Evolutionary conservation across 2,888 invertebrate species (phyloP).

Genomic region (Taenaris catops): DNA sequence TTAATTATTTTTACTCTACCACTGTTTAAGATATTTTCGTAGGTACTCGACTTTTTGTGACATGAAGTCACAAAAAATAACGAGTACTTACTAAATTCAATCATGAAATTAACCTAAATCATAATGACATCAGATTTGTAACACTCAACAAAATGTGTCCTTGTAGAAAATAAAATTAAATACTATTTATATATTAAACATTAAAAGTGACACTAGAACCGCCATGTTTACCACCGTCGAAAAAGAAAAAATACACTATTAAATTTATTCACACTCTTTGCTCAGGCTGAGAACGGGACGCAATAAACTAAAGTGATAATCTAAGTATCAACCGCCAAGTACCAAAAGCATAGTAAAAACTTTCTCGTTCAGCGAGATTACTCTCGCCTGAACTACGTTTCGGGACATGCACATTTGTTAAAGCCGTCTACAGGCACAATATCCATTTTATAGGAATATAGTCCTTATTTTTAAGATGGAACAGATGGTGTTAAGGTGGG

Average conservation of each 20-base stretch:
- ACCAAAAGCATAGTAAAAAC: constrained; percentile 19
- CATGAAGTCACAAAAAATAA: too few species aligned
- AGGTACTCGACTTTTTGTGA: too few species aligned
- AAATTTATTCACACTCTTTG: constrained; percentile 8
- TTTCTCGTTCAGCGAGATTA: constrained; percentile 19
- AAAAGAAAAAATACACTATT: neutral
- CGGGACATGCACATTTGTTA: constrained; percentile 17
- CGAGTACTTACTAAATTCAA: too few species aligned
- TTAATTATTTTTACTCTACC: too few species aligned
- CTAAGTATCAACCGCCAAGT: constrained; percentile 16
- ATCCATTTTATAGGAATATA: constrained; percentile 9
- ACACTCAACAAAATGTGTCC: too few species aligned
- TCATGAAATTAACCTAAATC: too few species aligned
- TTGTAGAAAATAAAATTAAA: too few species aligned
- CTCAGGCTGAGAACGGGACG: constrained; percentile 4
- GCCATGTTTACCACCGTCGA: too few species aligned
- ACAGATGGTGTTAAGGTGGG: constrained; percentile 18
- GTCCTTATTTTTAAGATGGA: constrained; percentile 5
- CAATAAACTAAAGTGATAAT: constrained; percentile 19
- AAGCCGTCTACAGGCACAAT: constrained; percentile 6
- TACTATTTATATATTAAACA: too few species aligned
- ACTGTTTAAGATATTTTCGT: too few species aligned
- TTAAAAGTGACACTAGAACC: too few species aligned
- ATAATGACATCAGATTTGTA: too few species aligned
- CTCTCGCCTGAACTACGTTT: constrained; percentile 18